Evolutionary conservation across 2,113 vertebrate species (phyloP).

Genomic region (Ailurus styani): DNA sequence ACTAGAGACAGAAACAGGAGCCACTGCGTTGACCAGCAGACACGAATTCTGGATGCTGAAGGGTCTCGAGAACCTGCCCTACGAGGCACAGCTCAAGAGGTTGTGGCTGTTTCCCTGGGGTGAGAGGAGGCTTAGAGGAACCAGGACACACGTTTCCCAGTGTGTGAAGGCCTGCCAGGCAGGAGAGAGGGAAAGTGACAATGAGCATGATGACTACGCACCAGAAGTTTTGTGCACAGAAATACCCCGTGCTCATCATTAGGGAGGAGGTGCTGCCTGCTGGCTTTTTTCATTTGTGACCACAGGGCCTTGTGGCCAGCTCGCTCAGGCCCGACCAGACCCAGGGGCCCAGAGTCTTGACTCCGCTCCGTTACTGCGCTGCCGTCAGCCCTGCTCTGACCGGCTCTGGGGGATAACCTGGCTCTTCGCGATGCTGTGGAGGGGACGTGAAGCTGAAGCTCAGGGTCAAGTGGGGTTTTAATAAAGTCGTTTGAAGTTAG

Average conservation of each 20-base stretch:
- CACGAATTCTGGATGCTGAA: not conserved
- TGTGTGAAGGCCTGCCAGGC: not conserved
- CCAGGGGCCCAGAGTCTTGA: not conserved
- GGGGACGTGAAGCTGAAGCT: not conserved
- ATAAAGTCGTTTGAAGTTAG: not conserved
- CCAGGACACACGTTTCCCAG: fast-evolving
- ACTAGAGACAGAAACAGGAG: not conserved
- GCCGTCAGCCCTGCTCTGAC: not conserved
- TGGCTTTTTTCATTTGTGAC: not conserved
- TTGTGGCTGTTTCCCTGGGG: not conserved
- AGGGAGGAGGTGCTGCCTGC: not conserved
- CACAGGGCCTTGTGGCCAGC: no score
- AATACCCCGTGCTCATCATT: fast-evolving
- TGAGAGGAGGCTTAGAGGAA: not conserved
- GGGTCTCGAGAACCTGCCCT: not conserved
- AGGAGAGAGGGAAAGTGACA: not conserved
- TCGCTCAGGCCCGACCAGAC: not conserved
- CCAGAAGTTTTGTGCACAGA: fast-evolving
- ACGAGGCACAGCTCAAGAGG: not conserved
- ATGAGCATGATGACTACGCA: fast-evolving
- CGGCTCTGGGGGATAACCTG: not conserved
- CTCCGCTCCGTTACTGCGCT: not conserved
- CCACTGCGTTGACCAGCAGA: not conserved
- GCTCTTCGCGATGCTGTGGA: not conserved
- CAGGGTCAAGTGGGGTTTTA: not conserved